Evolutionary conservation across 2,888 invertebrate genomes (phyloP).

Genomic region (Cremastobaeus sp.): DNA sequence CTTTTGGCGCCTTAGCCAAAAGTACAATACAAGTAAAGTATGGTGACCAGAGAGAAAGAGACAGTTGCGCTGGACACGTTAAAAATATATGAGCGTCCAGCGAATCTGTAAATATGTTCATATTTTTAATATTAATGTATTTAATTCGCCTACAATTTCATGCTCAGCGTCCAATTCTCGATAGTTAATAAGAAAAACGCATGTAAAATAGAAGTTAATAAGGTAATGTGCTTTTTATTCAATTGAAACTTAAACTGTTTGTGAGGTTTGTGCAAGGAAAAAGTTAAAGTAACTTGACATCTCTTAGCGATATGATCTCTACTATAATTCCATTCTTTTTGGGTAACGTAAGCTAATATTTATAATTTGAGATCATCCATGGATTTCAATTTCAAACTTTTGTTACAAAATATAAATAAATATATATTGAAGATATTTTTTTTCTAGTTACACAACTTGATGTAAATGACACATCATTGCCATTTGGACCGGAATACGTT

Average conservation of each 20-base stretch:
- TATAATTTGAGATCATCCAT: not conserved
- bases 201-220: not conserved
- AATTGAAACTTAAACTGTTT: not conserved
- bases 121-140: too few species aligned
- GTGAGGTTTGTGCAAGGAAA: not conserved
- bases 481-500: conserved; percentile 14
- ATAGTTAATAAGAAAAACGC: too few species aligned
- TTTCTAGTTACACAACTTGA: not conserved
- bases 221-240: conserved; percentile 4
- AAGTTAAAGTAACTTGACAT: not conserved
- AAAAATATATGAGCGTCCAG: too few species aligned
- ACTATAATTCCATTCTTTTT: conserved; percentile 2
- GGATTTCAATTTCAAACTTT: not conserved
- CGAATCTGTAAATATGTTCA: too few species aligned
- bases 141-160: too few species aligned
- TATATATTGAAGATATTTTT: not conserved
- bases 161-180: too few species aligned
- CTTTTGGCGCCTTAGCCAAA: too few species aligned
- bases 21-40: too few species aligned
- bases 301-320: not conserved
- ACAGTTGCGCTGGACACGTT: too few species aligned
- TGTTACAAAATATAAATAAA: not conserved
- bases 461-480: conserved; percentile 4
- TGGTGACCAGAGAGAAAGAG: too few species aligned
- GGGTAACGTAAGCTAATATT: not conserved